These are phyloP conservation scores for Porites lobata DNA, from an alignment of 92 coral and sea anemone genomes.

Conservation along the genomic window DNA sequence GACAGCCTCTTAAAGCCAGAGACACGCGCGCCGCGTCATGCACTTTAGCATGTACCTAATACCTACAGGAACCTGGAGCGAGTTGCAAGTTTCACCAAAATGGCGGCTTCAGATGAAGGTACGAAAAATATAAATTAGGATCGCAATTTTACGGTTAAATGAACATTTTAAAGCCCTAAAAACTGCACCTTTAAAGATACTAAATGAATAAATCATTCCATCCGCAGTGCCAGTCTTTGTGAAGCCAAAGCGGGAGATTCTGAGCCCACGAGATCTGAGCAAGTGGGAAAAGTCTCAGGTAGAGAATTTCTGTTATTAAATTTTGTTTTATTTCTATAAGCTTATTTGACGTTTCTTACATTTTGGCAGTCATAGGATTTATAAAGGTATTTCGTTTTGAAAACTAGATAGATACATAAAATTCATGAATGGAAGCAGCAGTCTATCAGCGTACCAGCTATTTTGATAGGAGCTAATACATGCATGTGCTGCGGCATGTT, in stretches of 20 bases:
- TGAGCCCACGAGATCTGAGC: slow-evolving; percentile 62
- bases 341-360: too few species aligned
- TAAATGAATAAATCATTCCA: neutral
- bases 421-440: too few species aligned
- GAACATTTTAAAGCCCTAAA: neutral
- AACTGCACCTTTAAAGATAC: too few species aligned
- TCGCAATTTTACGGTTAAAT: neutral
- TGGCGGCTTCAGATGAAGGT: slow-evolving; percentile 64
- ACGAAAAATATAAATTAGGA: neutral
- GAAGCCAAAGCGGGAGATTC: slow-evolving; percentile 79
- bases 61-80: neutral
- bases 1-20: too few species aligned
- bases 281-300: slow-evolving; percentile 94
- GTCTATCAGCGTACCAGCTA: too few species aligned
- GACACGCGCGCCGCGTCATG: too few species aligned
- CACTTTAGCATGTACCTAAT: too few species aligned
- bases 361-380: too few species aligned
- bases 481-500: too few species aligned
- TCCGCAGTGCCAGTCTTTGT: slow-evolving; percentile 65
- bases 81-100: slow-evolving; percentile 25
- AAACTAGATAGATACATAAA: too few species aligned
- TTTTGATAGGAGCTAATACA: too few species aligned
- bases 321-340: neutral
- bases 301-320: neutral
- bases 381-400: too few species aligned